Conservation (phyloP, 2,888 invertebrate species). For the Rhodophaea formosa region DNA sequence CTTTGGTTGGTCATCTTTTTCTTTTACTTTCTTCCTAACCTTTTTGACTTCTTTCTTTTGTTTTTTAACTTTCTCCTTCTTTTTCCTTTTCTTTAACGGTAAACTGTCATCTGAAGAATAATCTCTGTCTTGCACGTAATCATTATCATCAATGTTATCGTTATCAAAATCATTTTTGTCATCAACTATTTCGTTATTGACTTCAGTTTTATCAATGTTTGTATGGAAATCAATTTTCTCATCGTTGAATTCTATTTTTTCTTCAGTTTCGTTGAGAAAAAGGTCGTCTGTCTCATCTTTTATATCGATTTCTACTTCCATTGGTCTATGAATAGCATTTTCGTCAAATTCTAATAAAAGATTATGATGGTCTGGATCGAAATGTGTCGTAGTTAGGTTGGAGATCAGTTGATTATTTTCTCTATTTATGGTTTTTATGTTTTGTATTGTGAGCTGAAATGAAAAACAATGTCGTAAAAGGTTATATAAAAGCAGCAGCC, state of each 20-base stretch:
- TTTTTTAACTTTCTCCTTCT: constrained; percentile 30
- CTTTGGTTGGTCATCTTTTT: constrained; percentile 44
- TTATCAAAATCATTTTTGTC: constrained; percentile 16
- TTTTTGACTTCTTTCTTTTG: constrained; percentile 29
- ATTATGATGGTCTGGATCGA: constrained; percentile 39
- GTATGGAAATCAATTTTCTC: constrained; percentile 14
- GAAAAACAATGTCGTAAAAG: not conserved
- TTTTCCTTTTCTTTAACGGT: constrained; percentile 43
- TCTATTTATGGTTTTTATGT: constrained; percentile 48
- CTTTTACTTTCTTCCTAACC: constrained; percentile 24
- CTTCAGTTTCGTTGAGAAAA: constrained; percentile 22
- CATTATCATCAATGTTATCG: constrained; percentile 20
- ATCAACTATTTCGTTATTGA: constrained; percentile 30
- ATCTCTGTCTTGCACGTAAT: constrained; percentile 28
- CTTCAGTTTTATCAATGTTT: constrained; percentile 20
- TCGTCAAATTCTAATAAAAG: constrained; percentile 30
- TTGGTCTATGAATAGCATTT: not conserved
- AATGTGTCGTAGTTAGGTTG: constrained; percentile 32
- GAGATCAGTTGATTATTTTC: constrained; percentile 41
- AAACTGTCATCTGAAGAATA: constrained; percentile 56
- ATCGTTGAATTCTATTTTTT: constrained; percentile 29
- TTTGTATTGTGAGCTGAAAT: constrained; percentile 48
- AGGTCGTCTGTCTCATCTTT: constrained; percentile 20
- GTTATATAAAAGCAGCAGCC: too few species aligned
- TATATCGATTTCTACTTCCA: not conserved